Evolutionary conservation across 1,140 invertebrate genomes (phyloP), one percentile per base, ranked within the genome.

Genomic region (Bombus superbus): DNA sequence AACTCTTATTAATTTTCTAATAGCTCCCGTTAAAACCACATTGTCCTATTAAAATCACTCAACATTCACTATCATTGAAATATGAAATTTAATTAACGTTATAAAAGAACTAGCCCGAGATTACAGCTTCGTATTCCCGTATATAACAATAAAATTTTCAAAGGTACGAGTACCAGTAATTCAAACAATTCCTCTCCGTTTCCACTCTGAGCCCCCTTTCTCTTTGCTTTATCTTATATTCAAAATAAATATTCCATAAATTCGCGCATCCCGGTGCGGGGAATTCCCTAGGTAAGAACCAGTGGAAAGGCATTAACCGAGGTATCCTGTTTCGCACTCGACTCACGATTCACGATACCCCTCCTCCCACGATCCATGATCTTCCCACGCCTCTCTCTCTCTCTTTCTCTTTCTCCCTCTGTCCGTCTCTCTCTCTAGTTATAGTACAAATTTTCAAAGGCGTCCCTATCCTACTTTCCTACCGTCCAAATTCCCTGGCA

Each of bases 171-270:
- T 32, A 8, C n/a, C 15, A 32, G n/a, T 32, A 68, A 25, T 68
- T 35, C 66, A 68, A 68, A 68, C 66, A 38, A 22, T 38, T 68
- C 18, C 35, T 38, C 32, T 38, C 8, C 35, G 9, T 10, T 22
- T 22, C n/a, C n/a, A 35, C 35, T 25, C 15, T 9, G 3, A 38
- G 8, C 35, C 18, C 9, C 35, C 0, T 68, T 18, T 8, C 22
- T 38, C 22, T 38, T 9, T 9, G 32, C 9, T 68, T 25, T 68
- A 35, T 25, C 18, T 68, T 11, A 38, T 10, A 38, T 18, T 28
- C 18, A 75, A 75, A 35, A 75, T 75, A 75, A 75, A 44, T 75
- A 75, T 47, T 75, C 25, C 35, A 38, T 22, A 75, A 75, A 75
- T 75, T 75, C 25, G 74, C 42, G 40, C 47, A 38, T 32, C 25